phyloP scores from a whole-genome alignment of 2,113 vertebrate genomes.

The human region DNA sequence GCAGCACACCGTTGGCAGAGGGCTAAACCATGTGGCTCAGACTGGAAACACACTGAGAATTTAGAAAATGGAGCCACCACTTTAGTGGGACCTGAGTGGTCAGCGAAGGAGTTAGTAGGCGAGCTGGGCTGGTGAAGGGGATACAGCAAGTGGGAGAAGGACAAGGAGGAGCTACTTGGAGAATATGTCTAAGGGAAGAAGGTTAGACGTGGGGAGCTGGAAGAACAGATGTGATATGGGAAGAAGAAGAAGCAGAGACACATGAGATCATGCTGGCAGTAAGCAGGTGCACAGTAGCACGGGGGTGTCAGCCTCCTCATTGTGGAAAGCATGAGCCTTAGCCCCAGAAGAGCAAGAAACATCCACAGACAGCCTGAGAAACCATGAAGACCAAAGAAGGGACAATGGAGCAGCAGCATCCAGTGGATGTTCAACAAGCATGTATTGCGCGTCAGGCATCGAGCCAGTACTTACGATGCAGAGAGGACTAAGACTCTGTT shows the following conservation, averaged over 20 bases:
- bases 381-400: not conserved
- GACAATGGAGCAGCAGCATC: not conserved
- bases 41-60: not conserved
- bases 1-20: too few species aligned
- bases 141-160: rapidly evolving
- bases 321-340: not conserved
- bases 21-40: not conserved
- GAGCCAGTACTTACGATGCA: not conserved
- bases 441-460: not conserved
- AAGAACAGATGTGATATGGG: not conserved
- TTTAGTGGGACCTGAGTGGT: not conserved
- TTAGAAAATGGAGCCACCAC: not conserved
- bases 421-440: not conserved
- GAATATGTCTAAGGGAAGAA: not conserved
- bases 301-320: not conserved
- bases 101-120: not conserved
- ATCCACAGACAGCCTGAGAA: not conserved
- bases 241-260: not conserved
- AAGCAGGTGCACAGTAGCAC: not conserved
- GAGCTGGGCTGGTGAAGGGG: not conserved
- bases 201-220: not conserved
- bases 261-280: not conserved
- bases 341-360: not conserved
- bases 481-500: not conserved
- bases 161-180: not conserved